Evolutionary conservation across 2,797 vertebrate genomes (phyloP).

Genomic region (Siniperca obscura): DNA sequence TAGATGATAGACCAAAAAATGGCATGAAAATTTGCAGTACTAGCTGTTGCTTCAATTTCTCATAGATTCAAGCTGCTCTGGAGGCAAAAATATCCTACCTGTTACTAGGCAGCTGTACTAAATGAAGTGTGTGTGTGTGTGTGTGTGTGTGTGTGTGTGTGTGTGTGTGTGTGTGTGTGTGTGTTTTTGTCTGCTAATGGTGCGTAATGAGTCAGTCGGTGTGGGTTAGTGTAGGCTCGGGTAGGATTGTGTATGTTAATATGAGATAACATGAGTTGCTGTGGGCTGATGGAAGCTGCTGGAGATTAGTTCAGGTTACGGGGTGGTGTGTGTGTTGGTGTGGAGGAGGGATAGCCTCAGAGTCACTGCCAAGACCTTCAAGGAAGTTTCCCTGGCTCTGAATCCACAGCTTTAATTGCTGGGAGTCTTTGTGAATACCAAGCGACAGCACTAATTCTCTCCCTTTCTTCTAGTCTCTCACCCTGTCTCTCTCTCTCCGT

Average conservation of each 20-base stretch:
- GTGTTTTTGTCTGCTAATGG: slow-evolving; percentile 23
- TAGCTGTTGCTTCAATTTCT: slow-evolving; percentile 10
- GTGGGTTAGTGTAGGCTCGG: slow-evolving; percentile 47
- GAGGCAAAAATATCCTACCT: slow-evolving; percentile 54
- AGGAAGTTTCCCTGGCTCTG: slow-evolving; percentile 61
- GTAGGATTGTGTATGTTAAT: slow-evolving; percentile 29
- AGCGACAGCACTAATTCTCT: slow-evolving; percentile 62
- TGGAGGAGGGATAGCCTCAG: slow-evolving; percentile 50
- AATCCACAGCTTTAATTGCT: slow-evolving; percentile 68
- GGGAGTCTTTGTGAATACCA: slow-evolving; percentile 66
- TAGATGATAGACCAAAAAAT: slow-evolving; percentile 2
- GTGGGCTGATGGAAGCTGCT: slow-evolving; percentile 27
- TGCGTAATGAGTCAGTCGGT: slow-evolving; percentile 54
- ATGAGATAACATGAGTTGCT: slow-evolving; percentile 31
- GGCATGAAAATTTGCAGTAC: neutral
- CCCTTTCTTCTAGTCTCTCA: slow-evolving; percentile 53
- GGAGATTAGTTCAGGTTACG: slow-evolving; percentile 51
- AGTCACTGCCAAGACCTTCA: slow-evolving; percentile 69
- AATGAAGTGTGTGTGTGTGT: slow-evolving; percentile 32
- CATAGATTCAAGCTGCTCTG: slow-evolving; percentile 5
- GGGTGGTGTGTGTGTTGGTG: slow-evolving; percentile 25
- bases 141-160: slow-evolving; percentile 19
- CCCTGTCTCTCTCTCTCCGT: slow-evolving; percentile 16
- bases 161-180: neutral
- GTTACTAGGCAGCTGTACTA: slow-evolving; percentile 63